Evolutionary conservation across 2,113 vertebrate species (phyloP), one percentile per base, ranked within the genome.

Genomic region (Phycodurus eques): DNA sequence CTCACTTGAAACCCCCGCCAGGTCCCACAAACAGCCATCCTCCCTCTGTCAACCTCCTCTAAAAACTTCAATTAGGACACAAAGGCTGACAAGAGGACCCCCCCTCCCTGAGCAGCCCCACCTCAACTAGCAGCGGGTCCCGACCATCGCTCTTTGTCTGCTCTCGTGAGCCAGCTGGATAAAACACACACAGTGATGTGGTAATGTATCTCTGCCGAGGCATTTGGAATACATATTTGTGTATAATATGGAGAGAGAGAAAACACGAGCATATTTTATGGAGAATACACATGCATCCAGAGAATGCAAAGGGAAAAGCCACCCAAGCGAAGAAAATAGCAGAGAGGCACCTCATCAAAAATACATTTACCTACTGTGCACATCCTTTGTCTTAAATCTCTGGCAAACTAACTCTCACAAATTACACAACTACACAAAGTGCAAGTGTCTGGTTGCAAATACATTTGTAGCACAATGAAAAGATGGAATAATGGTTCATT

Each of bases 11-110:
- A 80, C 73, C 83, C 76, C 71, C 51, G 44, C 70, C 57, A 73
- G 59, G 62, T 51, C 78, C 70, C 72, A 60, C 73, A 79, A 27
- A 66, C 64, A 68, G 47, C 65, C 63, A 68, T 75, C 51, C 64
- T 61, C 66, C 66, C 75, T 75, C 47, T 49, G 42, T 35, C 59
- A 22, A 27, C 67, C 78, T 65, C 71, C 69, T 70, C 57, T 63
- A 70, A 76, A 84, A 90, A 91, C 89, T 89, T 91, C 90, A 92
- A 92, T 93, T 92, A 92, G 88, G 88, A 87, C 81, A 93, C 92
- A 92, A 92, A 92, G 86, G 87, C 84, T 83, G 84, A 79, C 83
- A 87, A 88, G 89, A 85, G 85, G 75, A 75, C 47, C 67, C 80
- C 67, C 80, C 84, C 80, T 17, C 56, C 47, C 33, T 54, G 60